Base-by-base conservation (phyloP, 2,888 invertebrate genomes). In the Neocrepidodera transversa region DNA sequence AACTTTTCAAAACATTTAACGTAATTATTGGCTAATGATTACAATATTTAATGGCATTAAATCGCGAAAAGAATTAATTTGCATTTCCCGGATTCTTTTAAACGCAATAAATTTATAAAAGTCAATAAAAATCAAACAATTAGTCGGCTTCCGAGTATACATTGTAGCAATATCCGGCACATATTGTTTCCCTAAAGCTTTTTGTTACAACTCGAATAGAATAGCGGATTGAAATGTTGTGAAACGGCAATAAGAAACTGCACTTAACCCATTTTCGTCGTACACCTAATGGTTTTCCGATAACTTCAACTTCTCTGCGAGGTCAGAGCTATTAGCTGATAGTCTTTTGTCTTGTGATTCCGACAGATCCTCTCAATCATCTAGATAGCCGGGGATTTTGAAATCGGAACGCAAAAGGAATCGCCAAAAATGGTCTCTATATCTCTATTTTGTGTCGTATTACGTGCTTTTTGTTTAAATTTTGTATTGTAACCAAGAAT, bases 231-330 rank as follows among this genome's bases (percentile, higher is more conserved):
- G 28, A 51, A 60, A 60, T 40, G 38, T 55, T 50, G 51, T 42
- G 47, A 56, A 51, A 35, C 30, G 45, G 51, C 45, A 60, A 51
- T 60, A 51, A 55, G 60, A 60, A 51, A 55, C 51, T 60, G 60
- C 60, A 60, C 60, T 60, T 42, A 51, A 51, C 54, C 54, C 45
- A 47, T 54, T 54, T 54, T 53, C 45, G 32, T 43, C 53, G 43
- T 64, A 53, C 55, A 59, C 56, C 57, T 59, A 64, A 64, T 64
- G 61, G 64, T 61, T 64, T 64, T 64, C 64, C 64, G 52, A 64
- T 64, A 64, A 56, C 28, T 52, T 54, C 47, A 64, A 56, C 28
- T 52, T 54, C 47, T 36, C 35, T 17, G 42, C 55, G 55, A 55
- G 60, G 60, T 58, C 63, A 35, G 28, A 49, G 58, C 56, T 61